Percentiles rank a stretch among this genome's conserved stretches.
These are phyloP conservation scores for Pangasius larnaudii DNA, from an alignment of 2,797 vertebrate genomes.

Conservation along the genomic window DNA sequence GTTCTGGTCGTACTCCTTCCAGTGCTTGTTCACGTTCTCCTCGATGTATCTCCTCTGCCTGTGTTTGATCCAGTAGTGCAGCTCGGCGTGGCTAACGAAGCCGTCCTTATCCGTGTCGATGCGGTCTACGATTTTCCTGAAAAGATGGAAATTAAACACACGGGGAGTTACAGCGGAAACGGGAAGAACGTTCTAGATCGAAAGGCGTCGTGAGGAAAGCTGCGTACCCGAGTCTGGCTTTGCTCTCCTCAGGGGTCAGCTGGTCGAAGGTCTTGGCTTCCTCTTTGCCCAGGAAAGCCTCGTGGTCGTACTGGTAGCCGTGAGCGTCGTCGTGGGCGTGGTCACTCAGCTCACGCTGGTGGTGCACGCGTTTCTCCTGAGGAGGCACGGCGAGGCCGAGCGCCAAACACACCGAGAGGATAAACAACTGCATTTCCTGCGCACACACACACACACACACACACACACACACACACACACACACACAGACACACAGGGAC, in stretches of 20 bases:
- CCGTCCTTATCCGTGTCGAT: constrained; percentile 85
- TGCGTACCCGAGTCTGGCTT: constrained; percentile 78
- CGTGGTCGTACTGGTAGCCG: constrained; percentile 87
- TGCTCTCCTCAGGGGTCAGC: constrained; percentile 88
- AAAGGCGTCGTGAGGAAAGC: neutral
- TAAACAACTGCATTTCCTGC: constrained; percentile 64
- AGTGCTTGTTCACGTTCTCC: constrained; percentile 87
- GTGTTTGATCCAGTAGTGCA: constrained; percentile 89
- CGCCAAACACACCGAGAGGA: constrained; percentile 58
- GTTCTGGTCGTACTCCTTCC: constrained; percentile 87
- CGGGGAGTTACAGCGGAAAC: neutral
- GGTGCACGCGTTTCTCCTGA: constrained; percentile 85
- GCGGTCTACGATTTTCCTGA: constrained; percentile 86
- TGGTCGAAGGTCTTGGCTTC: constrained; percentile 90
- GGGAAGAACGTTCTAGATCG: neutral
- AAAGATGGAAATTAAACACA: constrained; percentile 24
- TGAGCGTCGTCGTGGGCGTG: constrained; percentile 75
- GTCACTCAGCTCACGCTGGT: constrained; percentile 80
- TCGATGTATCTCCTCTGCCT: constrained; percentile 87
- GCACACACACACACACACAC: neutral
- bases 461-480: neutral
- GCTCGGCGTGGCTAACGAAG: constrained; percentile 80
- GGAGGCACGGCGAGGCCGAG: constrained; percentile 73
- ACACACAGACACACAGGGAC: no score
- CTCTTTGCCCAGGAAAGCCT: constrained; percentile 90